Base-by-base conservation (phyloP, 23 tunicate species). In the Phallusia fumigata region DNA sequence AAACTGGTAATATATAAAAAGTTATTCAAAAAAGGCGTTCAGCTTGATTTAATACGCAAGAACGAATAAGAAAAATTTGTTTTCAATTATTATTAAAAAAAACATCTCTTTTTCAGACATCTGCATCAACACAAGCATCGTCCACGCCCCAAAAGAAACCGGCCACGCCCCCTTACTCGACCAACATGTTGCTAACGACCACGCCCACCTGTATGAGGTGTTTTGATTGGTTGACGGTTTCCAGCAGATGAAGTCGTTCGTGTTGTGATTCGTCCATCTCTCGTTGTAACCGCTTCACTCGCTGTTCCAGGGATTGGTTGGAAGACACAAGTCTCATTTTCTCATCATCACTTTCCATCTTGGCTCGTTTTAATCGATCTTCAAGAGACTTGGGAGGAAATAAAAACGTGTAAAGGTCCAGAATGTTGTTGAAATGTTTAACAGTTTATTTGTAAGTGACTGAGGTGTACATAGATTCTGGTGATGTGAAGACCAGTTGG, bases 181-280 rank as follows among this genome's bases (percentile, higher is more conserved):
- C 47, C 5, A 40, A 3, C 47, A 40, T 40, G 47, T 40, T 3
- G 10, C 47, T 10, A 40, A 3, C 47, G 47, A 10, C 47, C 47
- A 40, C 47, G 65, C 77, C 33, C 50, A 91, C 96, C 87, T 91
- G 96, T 6, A 64, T 79, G 47, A 87, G 85, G 44, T 82, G 80
- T 52, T 92, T 92, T 65, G 75, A 79, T 69, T 89, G 86, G 33
- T 87, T 92, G 52, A 87, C 74, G 18, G 88, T 65, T 80, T 92
- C 97, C 26, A 84, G 74, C 31, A 92, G 86, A 32, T 83, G 88
- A 24, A 87, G 77, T 52, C 91, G 76, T 35, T 87, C 84, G 64
- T 87, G 97, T 64, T 87, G 91, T 15, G 75, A 87, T 75, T 92
- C 97, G 1, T 92, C 97, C 16, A 51, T 78, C 50, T 92, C 97